These are phyloP conservation scores for Drosophila azteca DNA, from an alignment of 1,140 invertebrate species.

Conservation along the genomic window DNA sequence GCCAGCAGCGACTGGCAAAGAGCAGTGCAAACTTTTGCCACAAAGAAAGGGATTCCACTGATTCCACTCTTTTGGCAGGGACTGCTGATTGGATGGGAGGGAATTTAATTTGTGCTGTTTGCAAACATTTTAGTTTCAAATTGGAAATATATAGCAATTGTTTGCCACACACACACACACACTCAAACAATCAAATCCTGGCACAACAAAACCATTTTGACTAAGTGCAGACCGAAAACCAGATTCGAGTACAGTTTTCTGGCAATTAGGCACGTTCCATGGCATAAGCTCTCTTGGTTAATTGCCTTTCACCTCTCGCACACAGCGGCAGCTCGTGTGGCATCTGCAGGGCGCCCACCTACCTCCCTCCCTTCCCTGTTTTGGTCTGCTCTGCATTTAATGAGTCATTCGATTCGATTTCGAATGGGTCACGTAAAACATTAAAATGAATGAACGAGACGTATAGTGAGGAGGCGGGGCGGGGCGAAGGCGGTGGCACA, in stretches of 20 bases:
- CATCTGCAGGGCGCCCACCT: no score
- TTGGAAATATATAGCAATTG: slow-evolving; percentile 66
- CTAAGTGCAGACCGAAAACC: slow-evolving; percentile 44
- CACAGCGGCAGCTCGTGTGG: slow-evolving; percentile 4
- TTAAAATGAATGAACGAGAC: slow-evolving; percentile 65
- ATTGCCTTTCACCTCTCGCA: slow-evolving; percentile 53
- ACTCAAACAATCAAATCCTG: not conserved
- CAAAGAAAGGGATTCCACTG: slow-evolving; percentile 18
- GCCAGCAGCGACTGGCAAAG: slow-evolving; percentile 30
- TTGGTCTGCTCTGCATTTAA: slow-evolving; percentile 55
- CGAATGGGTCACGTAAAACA: slow-evolving; percentile 72
- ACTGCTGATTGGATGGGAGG: slow-evolving; percentile 23
- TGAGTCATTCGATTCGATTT: slow-evolving; percentile 65
- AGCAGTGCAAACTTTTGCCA: slow-evolving; percentile 44
- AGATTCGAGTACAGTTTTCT: slow-evolving; percentile 38
- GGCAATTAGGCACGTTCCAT: slow-evolving; percentile 68
- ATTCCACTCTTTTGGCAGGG: not conserved
- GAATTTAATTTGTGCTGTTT: slow-evolving; percentile 66
- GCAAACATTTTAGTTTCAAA: slow-evolving; percentile 63
- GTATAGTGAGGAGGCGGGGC: not conserved
- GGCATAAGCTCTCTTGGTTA: slow-evolving; percentile 62
- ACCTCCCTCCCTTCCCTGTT: slow-evolving; percentile 12
- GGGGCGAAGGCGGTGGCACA: not conserved
- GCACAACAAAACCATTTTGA: slow-evolving; percentile 29
- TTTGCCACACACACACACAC: slow-evolving; percentile 41